These are phyloP conservation scores for Fundulus diaphanus DNA, from an alignment of 2,797 vertebrate species.

Conservation along the genomic window DNA sequence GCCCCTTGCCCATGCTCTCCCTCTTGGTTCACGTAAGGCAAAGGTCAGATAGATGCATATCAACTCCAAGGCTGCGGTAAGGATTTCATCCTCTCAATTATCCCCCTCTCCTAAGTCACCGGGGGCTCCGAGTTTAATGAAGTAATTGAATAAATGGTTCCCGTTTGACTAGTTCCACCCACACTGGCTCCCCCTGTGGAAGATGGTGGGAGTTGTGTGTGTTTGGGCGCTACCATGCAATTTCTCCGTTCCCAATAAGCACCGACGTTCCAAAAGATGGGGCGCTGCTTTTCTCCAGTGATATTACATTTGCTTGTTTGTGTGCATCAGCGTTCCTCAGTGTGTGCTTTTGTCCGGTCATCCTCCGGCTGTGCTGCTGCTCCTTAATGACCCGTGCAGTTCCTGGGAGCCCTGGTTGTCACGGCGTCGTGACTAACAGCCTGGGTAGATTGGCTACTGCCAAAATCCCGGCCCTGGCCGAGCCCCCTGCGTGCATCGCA, in stretches of 20 bases:
- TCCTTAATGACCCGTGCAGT: constrained; percentile 76
- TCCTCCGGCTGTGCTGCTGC: constrained; percentile 52
- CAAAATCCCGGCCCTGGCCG: constrained; percentile 51
- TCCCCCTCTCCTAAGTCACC: constrained; percentile 33
- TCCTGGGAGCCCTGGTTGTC: constrained; percentile 64
- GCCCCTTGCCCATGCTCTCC: constrained; percentile 18
- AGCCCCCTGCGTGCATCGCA: constrained; percentile 25
- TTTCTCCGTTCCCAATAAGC: constrained; percentile 32
- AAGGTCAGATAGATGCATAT: constrained; percentile 55
- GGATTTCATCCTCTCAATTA: constrained; percentile 61
- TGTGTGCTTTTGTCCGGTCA: constrained; percentile 44
- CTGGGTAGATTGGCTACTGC: constrained; percentile 61
- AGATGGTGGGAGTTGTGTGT: constrained; percentile 20
- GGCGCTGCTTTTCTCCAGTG: constrained; percentile 25
- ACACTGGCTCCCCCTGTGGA: constrained; percentile 38
- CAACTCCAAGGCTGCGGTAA: constrained; percentile 16
- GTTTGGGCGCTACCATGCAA: constrained; percentile 17
- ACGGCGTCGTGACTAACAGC: constrained; percentile 72
- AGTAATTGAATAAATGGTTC: constrained; percentile 69
- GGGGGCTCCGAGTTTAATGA: constrained; percentile 58
- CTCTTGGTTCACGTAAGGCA: constrained; percentile 35
- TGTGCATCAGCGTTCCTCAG: constrained; percentile 37
- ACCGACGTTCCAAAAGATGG: constrained; percentile 22
- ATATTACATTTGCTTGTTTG: constrained; percentile 41
- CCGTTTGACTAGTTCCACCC: constrained; percentile 43